Conservation (phyloP, 1,140 invertebrate species). For the Drosophila parabipectinata region DNA sequence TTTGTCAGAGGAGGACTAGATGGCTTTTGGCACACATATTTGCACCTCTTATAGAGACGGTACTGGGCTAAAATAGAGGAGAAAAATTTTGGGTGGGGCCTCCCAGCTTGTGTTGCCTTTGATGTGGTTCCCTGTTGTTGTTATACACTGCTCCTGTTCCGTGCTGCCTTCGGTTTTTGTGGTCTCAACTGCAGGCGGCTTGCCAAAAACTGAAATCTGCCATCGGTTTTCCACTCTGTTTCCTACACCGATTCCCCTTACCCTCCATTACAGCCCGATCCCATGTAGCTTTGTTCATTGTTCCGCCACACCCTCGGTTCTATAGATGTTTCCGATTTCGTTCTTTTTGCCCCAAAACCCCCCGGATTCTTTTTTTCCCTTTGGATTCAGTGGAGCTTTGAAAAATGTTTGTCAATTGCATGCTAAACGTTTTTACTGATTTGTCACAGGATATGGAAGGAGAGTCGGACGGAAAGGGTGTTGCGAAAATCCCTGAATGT, state of each 20-base stretch:
- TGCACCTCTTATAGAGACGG: slow-evolving; percentile 48
- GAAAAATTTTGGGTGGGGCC: slow-evolving; percentile 6
- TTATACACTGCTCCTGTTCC: slow-evolving; percentile 13
- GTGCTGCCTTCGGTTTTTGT: slow-evolving; percentile 31
- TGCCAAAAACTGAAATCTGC: slow-evolving; percentile 46
- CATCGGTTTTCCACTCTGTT: slow-evolving; percentile 26
- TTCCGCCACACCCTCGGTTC: slow-evolving; percentile 30
- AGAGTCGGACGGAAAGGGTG: background rate
- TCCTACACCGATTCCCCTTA: background rate
- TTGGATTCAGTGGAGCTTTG: slow-evolving; percentile 41
- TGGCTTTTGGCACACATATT: slow-evolving; percentile 51
- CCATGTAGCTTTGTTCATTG: slow-evolving; percentile 46
- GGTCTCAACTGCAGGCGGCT: slow-evolving; percentile 53
- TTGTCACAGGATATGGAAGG: slow-evolving; percentile 28
- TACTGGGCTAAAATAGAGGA: slow-evolving; percentile 1
- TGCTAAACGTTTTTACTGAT: slow-evolving; percentile 46
- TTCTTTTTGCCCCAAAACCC: slow-evolving; percentile 4
- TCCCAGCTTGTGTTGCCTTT: slow-evolving; percentile 50
- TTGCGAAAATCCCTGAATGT: background rate
- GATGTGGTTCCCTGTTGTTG: slow-evolving; percentile 66
- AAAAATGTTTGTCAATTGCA: slow-evolving; percentile 50
- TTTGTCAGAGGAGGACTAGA: slow-evolving; percentile 40
- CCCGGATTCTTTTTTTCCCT: slow-evolving; percentile 2
- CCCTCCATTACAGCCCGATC: background rate
- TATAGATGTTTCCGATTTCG: slow-evolving; percentile 13